Evolutionary conservation across 2,113 vertebrate genomes (phyloP).

Genomic region (Tetraodon nigroviridis): DNA sequence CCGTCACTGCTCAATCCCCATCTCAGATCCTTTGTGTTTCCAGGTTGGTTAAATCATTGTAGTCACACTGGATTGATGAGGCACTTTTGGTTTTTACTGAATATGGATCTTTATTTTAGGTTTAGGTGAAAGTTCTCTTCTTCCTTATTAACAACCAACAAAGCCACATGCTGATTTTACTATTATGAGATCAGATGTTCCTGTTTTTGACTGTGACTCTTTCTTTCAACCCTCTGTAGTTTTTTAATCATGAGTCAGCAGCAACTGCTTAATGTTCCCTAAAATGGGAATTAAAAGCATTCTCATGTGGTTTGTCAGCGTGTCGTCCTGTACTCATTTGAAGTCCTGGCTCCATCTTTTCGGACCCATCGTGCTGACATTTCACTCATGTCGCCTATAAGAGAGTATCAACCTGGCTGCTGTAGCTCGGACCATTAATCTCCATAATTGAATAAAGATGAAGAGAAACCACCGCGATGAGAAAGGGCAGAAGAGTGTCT

Average conservation of each 20-base stretch:
- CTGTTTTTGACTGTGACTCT: too few species aligned
- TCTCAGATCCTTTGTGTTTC: too few species aligned
- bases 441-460: constrained; percentile 68
- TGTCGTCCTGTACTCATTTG: constrained; percentile 29
- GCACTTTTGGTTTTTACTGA: too few species aligned
- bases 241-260: not conserved
- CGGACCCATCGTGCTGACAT: constrained; percentile 40
- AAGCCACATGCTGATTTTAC: too few species aligned
- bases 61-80: too few species aligned
- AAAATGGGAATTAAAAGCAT: constrained; percentile 9
- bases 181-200: too few species aligned
- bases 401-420: constrained; percentile 48
- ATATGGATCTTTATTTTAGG: too few species aligned
- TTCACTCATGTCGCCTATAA: constrained; percentile 50
- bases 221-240: not conserved
- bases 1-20: too few species aligned
- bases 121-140: too few species aligned
- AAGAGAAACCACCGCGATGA: constrained; percentile 58
- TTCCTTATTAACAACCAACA: too few species aligned
- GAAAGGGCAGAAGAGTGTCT: constrained; percentile 62
- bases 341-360: constrained; percentile 7
- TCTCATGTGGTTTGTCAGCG: constrained; percentile 19
- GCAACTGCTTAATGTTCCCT: constrained; percentile 27
- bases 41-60: too few species aligned
- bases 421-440: constrained; percentile 54